phyloP scores from a whole-genome alignment of 2,888 invertebrate species.

The Leptinotarsa rubiginosa region DNA sequence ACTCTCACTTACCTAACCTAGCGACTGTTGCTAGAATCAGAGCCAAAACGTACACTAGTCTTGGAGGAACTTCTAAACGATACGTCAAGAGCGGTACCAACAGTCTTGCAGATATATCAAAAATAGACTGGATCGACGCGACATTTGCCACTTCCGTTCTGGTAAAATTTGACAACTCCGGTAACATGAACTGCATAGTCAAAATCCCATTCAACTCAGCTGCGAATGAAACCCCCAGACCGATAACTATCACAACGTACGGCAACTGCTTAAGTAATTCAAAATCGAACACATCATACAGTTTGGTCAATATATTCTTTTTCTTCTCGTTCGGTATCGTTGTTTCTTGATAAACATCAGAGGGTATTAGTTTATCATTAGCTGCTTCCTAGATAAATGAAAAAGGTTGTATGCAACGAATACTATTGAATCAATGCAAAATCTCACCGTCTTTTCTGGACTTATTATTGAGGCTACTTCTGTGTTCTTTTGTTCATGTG shows the following conservation, averaged over 20 bases:
- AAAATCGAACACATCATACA: slow-evolving; percentile 59
- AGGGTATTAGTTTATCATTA: slow-evolving; percentile 32
- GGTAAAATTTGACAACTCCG: slow-evolving; percentile 61
- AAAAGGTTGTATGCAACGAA: not conserved
- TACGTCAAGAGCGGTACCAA: slow-evolving; percentile 62
- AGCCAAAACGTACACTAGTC: slow-evolving; percentile 62
- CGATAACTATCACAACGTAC: slow-evolving; percentile 59
- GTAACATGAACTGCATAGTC: slow-evolving; percentile 66
- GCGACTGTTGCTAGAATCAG: slow-evolving; percentile 62
- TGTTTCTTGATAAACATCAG: slow-evolving; percentile 57
- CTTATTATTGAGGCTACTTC: not conserved
- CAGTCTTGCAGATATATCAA: slow-evolving; percentile 64
- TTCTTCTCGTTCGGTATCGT: slow-evolving; percentile 48
- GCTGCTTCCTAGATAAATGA: slow-evolving; percentile 40
- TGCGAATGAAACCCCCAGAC: slow-evolving; percentile 66
- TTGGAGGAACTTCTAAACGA: slow-evolving; percentile 58
- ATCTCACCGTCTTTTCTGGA: not conserved
- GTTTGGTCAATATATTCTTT: slow-evolving; percentile 47
- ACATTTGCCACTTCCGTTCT: slow-evolving; percentile 61
- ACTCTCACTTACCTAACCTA: slow-evolving; percentile 60
- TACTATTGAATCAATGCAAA: not conserved
- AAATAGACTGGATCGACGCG: slow-evolving; percentile 62
- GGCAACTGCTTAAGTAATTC: slow-evolving; percentile 59
- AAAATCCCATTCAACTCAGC: slow-evolving; percentile 67
- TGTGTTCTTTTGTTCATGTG: not conserved